Base-by-base conservation (phyloP, 2,113 vertebrate genomes). In the Ornithorhynchus anatinus region DNA sequence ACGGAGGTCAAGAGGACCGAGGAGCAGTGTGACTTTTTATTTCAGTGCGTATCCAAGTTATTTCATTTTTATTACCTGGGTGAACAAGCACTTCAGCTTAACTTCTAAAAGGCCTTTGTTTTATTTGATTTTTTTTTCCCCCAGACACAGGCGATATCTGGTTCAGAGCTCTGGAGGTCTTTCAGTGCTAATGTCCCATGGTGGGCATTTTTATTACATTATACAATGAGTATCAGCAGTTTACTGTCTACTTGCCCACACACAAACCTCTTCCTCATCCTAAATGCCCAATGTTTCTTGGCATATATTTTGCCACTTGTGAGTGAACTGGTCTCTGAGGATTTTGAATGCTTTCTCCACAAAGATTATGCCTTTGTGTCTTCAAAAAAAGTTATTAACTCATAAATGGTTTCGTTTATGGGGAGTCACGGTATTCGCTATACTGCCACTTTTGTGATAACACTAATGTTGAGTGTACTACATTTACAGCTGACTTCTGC, bases 81-180 rank as follows among this genome's bases (percentile, higher is more conserved):
- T 53, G 81, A 77, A 59, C 17, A 44, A 37, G 59, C 9, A 66
- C 80, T 38, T 25, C 40, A 56, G 35, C 27, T 14, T 3, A 25
- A 27, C 19, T 12, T 10, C 17, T 9, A 16, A 17, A 33, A 48
- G n/a, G 19, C 14, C 60, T 68, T 42, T n/a, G 35, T 61, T 54
- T 39, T 23, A 12, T 20, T 60, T 59, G 23, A n/a, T 39, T 48
- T 43, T 75, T 57, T n/a, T n/a, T n/a, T n/a, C n/a, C n/a, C 59
- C 14, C 33, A 44, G 22, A 38, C 0, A 10, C 8, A 36, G 45
- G 52, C 38, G 72, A 44, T 50, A 66, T 38, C 45, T 19, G 32
- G 22, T 50, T 17, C 19, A 50, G 25, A 57, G 14, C 39, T 9
- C 45, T 17, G 54, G 43, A 57, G 48, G 17, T 23, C 27, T 7